A percentile compares a stretch with the other conserved stretches of the same genome.
phyloP scores from a whole-genome alignment of 2,797 vertebrate species.

The Apogon hyalosoma region DNA sequence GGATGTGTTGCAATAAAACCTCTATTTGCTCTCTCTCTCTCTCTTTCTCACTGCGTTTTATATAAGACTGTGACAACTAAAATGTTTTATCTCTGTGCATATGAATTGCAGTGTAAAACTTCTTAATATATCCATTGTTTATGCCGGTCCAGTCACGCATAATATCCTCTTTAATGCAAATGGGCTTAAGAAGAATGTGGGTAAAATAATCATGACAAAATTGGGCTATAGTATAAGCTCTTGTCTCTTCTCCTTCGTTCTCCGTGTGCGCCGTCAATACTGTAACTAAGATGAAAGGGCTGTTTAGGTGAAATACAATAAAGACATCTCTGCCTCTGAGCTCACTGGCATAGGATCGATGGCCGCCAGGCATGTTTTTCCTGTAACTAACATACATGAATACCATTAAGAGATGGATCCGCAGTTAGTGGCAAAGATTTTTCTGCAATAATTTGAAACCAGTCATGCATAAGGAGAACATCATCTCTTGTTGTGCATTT shows the following conservation, averaged over 20 bases:
- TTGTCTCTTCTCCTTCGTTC: constrained; percentile 42
- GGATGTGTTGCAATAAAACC: constrained; percentile 75
- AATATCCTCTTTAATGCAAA: constrained; percentile 24
- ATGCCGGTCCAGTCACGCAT: constrained; percentile 9
- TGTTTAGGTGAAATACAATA: constrained; percentile 83
- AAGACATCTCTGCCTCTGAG: constrained; percentile 78
- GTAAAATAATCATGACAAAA: constrained; percentile 47
- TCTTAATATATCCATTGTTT: constrained; percentile 25
- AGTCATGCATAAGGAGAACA: constrained; percentile 32
- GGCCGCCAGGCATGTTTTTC: constrained; percentile 73
- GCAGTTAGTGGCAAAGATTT: constrained; percentile 59
- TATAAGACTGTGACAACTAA: constrained; percentile 36
- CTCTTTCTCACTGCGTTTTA: constrained; percentile 29
- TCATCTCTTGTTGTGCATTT: constrained; percentile 21
- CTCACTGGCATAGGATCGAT: constrained; percentile 72
- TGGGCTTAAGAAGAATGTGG: constrained; percentile 36
- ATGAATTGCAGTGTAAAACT: constrained; percentile 36
- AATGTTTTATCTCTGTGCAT: constrained; percentile 43
- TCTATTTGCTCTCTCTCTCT: constrained; percentile 48
- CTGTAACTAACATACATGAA: constrained; percentile 80
- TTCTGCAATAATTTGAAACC: constrained; percentile 46
- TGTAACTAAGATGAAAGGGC: constrained; percentile 79
- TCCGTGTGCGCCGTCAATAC: constrained; percentile 69
- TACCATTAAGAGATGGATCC: constrained; percentile 60
- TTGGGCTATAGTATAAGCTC: constrained; percentile 33